Base-by-base conservation (phyloP, 1,140 invertebrate species). In the Bombus superbus region DNA sequence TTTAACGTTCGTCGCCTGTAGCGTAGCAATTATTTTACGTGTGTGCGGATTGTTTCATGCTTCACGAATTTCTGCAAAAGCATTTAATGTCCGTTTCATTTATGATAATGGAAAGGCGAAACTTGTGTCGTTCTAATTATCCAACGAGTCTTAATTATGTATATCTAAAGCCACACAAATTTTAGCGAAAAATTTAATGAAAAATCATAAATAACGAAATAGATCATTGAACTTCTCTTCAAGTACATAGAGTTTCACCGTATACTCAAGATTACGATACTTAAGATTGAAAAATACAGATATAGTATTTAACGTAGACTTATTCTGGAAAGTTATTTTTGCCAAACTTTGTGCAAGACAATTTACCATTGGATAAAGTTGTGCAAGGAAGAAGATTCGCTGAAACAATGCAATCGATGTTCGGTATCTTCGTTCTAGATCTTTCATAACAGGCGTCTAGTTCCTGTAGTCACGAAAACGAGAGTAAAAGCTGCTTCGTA, bases 371-470 rank as follows among this genome's bases (percentile, higher is more conserved):
- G 35, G 35, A 71, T 75, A 64, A 57, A 62, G 18, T 66, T 72
- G 68, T 32, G 68, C 66, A 80, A 84, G 76, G 66, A 78, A n/a
- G 78, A 86, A 66, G 81, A 89, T 79, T 69, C 68, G 35, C 59
- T 71, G 25, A 28, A 62, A 64, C 85, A 87, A 81, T 87, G 78
- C 74, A 89, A 80, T 89, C 81, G 40, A 32, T 38, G 22, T 81
- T 81, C 62, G 25, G 35, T 84, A 90, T 90, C 89, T 71, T 59
- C 47, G 85, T 75, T 69, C 89, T 59, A 90, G 85, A 90, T 90
- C 88, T 90, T 73, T 25, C 35, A 68, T 40, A 57, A 69, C n/a
- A 9, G 59, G n/a, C 59, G 71, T 53, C 57, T 11, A 35, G n/a
- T 75, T 73, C 18, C 66, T 75, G n/a, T 81, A 53, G 68, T 84